Evolutionary conservation across 2,113 vertebrate genomes (phyloP).

Genomic region (Cryptomyrus ogoouensis): DNA sequence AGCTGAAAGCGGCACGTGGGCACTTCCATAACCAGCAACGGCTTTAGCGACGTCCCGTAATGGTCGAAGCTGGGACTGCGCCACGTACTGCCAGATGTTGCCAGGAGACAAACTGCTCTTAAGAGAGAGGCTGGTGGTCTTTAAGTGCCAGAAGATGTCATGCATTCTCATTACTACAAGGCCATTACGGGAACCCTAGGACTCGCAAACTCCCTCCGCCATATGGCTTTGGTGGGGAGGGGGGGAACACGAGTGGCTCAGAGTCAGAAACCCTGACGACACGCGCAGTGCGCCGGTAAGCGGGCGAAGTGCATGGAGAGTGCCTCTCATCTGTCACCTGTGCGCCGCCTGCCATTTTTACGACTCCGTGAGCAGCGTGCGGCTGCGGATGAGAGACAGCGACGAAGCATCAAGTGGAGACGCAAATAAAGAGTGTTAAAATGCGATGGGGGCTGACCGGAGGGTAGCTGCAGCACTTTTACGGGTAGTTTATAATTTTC

Average conservation of each 20-base stretch:
- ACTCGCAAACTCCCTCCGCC: conserved; percentile 28
- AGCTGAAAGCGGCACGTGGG: background rate
- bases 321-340: background rate
- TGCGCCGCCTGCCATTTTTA: background rate
- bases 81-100: conserved; percentile 38
- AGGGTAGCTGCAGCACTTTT: background rate
- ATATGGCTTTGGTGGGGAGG: conserved; percentile 34
- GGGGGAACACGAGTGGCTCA: background rate
- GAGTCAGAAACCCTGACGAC: background rate
- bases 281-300: background rate
- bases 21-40: background rate
- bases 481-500: background rate
- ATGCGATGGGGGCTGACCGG: background rate
- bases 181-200: conserved; percentile 28
- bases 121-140: conserved; percentile 25
- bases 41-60: conserved; percentile 17
- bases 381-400: background rate
- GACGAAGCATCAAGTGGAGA: background rate
- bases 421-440: background rate
- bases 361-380: background rate
- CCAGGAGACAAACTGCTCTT: conserved; percentile 35
- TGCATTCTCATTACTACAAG: conserved; percentile 25
- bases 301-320: background rate
- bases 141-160: conserved; percentile 23
- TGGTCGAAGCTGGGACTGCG: conserved; percentile 11